Evolutionary conservation across 2,113 vertebrate genomes (phyloP).

Genomic region (Microtus ochrogaster): DNA sequence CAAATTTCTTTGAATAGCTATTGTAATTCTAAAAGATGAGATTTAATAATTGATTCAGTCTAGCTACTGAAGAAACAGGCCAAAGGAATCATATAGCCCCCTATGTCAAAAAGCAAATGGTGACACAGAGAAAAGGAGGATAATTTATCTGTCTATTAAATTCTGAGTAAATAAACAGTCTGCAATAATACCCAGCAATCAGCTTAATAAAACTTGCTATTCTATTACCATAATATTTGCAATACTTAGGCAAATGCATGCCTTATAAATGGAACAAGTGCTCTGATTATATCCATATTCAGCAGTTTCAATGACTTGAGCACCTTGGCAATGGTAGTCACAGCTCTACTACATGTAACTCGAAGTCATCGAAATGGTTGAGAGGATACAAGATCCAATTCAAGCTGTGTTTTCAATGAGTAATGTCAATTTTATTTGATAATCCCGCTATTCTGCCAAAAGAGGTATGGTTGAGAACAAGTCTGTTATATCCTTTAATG

Average conservation of each 20-base stretch:
- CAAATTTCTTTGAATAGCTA: not conserved
- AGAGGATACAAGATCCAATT: not conserved
- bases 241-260: not conserved
- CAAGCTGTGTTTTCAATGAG: not conserved
- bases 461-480: not conserved
- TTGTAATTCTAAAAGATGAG: not conserved
- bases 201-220: not conserved
- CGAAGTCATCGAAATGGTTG: slow-evolving; percentile 18
- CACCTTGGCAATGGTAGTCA: slow-evolving; percentile 26
- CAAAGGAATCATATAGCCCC: not conserved
- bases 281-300: slow-evolving; percentile 50
- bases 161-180: not conserved
- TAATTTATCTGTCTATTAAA: not conserved
- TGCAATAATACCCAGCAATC: not conserved
- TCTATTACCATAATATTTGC: not conserved
- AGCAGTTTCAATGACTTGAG: not conserved
- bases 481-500: not conserved
- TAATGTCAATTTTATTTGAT: slow-evolving; percentile 5
- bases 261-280: not conserved
- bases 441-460: not conserved
- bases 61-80: not conserved
- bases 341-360: not conserved
- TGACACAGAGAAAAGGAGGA: not conserved
- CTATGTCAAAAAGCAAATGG: not conserved
- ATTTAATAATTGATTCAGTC: not conserved